Evolutionary conservation across 2,113 vertebrate species (phyloP).

Genomic region (Ploceus nigricollis): DNA sequence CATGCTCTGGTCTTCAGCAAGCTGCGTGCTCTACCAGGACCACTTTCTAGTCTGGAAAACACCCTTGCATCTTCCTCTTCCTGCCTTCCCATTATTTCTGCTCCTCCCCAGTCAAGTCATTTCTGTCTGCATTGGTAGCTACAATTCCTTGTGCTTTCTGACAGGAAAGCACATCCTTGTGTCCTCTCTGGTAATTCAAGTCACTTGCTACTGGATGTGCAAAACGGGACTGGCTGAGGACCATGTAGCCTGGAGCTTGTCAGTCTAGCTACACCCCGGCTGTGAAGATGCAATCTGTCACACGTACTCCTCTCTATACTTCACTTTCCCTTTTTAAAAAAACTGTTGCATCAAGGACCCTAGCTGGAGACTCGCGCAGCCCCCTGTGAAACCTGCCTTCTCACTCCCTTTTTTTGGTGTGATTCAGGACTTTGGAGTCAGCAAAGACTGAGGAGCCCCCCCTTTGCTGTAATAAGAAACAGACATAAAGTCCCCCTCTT

Average conservation of each 20-base stretch:
- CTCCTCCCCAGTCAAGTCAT: slow-evolving; percentile 3
- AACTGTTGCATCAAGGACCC: slow-evolving; percentile 66
- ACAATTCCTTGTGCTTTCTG: slow-evolving; percentile 56
- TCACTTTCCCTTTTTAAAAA: slow-evolving; percentile 21
- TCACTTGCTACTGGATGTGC: slow-evolving; percentile 46
- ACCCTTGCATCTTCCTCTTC: slow-evolving; percentile 28
- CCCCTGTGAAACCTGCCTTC: slow-evolving; percentile 85
- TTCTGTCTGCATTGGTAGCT: slow-evolving; percentile 30
- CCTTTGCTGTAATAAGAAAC: slow-evolving; percentile 97
- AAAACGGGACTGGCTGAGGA: slow-evolving; percentile 48
- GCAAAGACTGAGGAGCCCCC: slow-evolving; percentile 81
- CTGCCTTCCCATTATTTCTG: slow-evolving; percentile 29
- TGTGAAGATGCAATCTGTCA: slow-evolving; percentile 68
- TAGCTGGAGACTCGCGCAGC: slow-evolving; percentile 84
- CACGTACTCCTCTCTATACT: slow-evolving; percentile 7
- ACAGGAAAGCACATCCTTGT: slow-evolving; percentile 33
- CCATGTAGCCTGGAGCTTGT: slow-evolving; percentile 37
- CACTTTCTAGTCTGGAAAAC: slow-evolving; percentile 55
- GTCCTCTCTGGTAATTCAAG: slow-evolving; percentile 1
- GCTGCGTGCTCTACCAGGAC: slow-evolving; percentile 45
- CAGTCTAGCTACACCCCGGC: slow-evolving; percentile 36
- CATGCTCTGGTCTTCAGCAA: slow-evolving; percentile 41
- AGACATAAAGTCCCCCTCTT: slow-evolving; percentile 82
- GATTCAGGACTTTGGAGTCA: slow-evolving; percentile 84
- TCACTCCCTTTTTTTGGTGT: slow-evolving; percentile 81